Base-by-base conservation (phyloP, 2,888 invertebrate species). In the Aphidius colemani region DNA sequence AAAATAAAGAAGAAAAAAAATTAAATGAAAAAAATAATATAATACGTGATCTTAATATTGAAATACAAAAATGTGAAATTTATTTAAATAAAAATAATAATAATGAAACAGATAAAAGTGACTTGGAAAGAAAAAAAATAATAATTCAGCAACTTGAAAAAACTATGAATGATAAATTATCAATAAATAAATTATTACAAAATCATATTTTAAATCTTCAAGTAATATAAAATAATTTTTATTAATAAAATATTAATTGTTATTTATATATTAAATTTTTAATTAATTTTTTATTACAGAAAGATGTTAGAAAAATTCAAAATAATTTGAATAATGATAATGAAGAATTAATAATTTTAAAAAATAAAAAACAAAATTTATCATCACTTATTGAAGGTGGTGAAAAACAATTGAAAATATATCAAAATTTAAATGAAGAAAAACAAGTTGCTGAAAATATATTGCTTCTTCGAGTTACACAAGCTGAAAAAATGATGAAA, bases 361-460 rank as follows among this genome's bases (percentile, higher is more conserved):
- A 83, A 69, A 84, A 84, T 65, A 86, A 86, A 74, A 84, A 86
- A 18, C 86, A 88, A 75, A 85, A 87, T 69, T 82, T 86, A 7
- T 77, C 85, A 63, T 75, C 87, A n/a, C 81, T 84, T 59, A 85
- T 85, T 69, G 88, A 88, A 66, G 88, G 87, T 13, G 87, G 87
- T 0, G 81, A 85, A 49, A 88, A 88, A 67, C 84, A 86, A 68
- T 68, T 87, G 0, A 84, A 83, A 63, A 70, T 75, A 5, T 83
- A 82, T 7, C 84, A 84, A 59, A 75, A 78, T 30, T 74, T 72
- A 1, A 85, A 85, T 57, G 88, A 89, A 65, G 86, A 87, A 69
- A 83, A 83, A 59, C 87, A 87, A 70, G 88, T 89, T 0, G 86
- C 86, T 48, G 87, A 91, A 69, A 91, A 90, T 71, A 84, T 92